Evolutionary conservation across 2,888 invertebrate species (phyloP), one percentile per base, ranked within the genome.

Genomic region (Biston betularia): DNA sequence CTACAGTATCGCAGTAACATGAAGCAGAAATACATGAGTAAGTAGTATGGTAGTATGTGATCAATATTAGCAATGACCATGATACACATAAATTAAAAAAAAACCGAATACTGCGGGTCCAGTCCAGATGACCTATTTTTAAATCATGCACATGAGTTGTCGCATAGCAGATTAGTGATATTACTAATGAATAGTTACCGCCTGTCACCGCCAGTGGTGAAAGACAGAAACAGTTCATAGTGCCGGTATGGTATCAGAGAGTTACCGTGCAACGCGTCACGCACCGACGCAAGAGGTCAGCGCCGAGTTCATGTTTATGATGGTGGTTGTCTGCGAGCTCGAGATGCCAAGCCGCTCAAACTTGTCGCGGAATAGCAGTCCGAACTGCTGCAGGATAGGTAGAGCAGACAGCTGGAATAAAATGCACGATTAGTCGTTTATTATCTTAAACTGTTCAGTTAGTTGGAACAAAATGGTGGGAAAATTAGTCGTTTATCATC

Each of bases 281-380:
- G 93, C 93, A 96, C 96, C 96, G 88, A 96, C 95, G 88, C 95
- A 95, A 75, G 96, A 95, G 73, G 95, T 96, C 75, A 96, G 94
- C 42, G 96, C 96, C 33, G 95, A 94, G 90, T 96, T 95, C 78
- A 96, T 93, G 87, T 96, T 97, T 81, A 96, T 95, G 76, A 97
- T 95, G 58, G 96, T 95, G 38, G 96, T 96, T 40, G 95, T 96
- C 88, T 96, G 94, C 7, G 96, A 95, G 74, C 95, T 95, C 78
- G 92, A 90, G 82, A 97, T 94, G 69, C 95, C 95, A 65, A 96
- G 88, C 4, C 92, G 84, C 5, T 87, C 76, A 74, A 96, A 95
- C 75, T 95, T 95, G 75, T 96, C 95, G 15, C 96, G 94, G 82
- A 96, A 97, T 65, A 97, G 89, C 35, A 97, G 92, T 0, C 96